Percentiles rank a stretch among this genome's conserved stretches.
phyloP scores from a whole-genome alignment of 2,888 invertebrate genomes.

The Villa cingulata region DNA sequence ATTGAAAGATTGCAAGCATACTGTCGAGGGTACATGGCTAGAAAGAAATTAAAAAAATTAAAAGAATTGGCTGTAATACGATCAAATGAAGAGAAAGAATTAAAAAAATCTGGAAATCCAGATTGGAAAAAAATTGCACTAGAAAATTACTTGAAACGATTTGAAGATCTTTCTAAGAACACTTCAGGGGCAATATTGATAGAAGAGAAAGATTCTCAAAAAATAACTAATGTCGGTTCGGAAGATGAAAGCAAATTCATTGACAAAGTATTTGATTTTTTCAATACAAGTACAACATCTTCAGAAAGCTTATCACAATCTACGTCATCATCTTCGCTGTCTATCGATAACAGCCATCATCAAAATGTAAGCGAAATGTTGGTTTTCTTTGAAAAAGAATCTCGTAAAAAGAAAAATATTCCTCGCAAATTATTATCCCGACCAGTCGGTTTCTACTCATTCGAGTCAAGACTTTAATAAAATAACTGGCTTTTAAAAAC shows the following conservation, averaged over 20 bases:
- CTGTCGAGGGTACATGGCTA: constrained; percentile 61
- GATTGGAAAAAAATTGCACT: constrained; percentile 55
- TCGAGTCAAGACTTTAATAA: constrained; percentile 19
- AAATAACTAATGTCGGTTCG: constrained; percentile 26
- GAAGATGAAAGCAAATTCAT: constrained; percentile 49
- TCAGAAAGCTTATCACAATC: constrained; percentile 5
- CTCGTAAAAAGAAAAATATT: constrained; percentile 28
- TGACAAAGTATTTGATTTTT: constrained; percentile 53
- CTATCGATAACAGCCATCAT: constrained; percentile 9
- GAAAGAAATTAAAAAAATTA: constrained; percentile 24
- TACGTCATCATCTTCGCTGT: neutral
- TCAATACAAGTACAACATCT: constrained; percentile 32
- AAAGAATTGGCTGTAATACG: constrained; percentile 25
- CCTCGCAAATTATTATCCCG: constrained; percentile 34
- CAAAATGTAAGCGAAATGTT: constrained; percentile 36
- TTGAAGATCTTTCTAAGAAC: constrained; percentile 45
- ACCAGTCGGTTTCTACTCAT: constrained; percentile 25
- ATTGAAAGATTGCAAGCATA: constrained; percentile 61
- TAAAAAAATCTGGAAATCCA: constrained; percentile 48
- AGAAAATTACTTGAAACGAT: constrained; percentile 52
- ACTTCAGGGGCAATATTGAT: constrained; percentile 31
- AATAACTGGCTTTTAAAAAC: too few species aligned
- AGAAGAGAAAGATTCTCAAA: constrained; percentile 22
- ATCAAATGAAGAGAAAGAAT: constrained; percentile 44
- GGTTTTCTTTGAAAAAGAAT: constrained; percentile 31